Percentiles rank a stretch among this genome's conserved stretches.
Conservation (phyloP, 2,797 vertebrate genomes). For the Nyctibius grandis region DNA sequence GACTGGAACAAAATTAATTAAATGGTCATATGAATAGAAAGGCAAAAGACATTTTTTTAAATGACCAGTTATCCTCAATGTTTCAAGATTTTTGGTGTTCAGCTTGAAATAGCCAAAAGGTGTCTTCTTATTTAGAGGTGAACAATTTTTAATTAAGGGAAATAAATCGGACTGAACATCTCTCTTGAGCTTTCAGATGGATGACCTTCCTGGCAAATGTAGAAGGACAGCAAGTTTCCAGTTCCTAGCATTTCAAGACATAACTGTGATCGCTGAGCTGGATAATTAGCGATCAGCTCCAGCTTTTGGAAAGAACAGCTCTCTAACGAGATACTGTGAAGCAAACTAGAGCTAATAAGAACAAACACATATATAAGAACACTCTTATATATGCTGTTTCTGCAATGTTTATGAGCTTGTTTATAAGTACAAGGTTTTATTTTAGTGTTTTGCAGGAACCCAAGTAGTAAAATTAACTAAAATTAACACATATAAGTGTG, state of each 20-base stretch:
- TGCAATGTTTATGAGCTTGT: not conserved
- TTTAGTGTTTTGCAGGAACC: not conserved
- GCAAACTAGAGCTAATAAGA: not conserved
- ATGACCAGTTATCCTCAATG: not conserved
- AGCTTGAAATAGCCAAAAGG: not conserved
- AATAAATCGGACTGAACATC: not conserved
- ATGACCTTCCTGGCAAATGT: conserved; percentile 26
- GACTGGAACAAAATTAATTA: not conserved
- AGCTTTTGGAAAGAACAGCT: not conserved
- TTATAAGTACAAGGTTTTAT: not conserved
- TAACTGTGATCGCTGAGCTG: conserved; percentile 13
- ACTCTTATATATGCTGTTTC: not conserved
- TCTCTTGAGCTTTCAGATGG: not conserved
- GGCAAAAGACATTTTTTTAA: not conserved
- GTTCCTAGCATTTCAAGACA: not conserved
- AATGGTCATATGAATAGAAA: not conserved
- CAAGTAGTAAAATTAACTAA: not conserved
- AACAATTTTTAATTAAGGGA: conserved; percentile 38
- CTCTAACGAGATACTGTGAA: not conserved
- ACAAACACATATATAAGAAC: no score
- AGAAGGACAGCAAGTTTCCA: conserved; percentile 7
- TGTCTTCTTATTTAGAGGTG: not conserved
- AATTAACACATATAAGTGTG: no score
- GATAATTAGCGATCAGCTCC: conserved; percentile 22
- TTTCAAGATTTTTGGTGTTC: not conserved